Evolutionary conservation across 2,113 vertebrate species (phyloP).

Genomic region (Poecile atricapillus): DNA sequence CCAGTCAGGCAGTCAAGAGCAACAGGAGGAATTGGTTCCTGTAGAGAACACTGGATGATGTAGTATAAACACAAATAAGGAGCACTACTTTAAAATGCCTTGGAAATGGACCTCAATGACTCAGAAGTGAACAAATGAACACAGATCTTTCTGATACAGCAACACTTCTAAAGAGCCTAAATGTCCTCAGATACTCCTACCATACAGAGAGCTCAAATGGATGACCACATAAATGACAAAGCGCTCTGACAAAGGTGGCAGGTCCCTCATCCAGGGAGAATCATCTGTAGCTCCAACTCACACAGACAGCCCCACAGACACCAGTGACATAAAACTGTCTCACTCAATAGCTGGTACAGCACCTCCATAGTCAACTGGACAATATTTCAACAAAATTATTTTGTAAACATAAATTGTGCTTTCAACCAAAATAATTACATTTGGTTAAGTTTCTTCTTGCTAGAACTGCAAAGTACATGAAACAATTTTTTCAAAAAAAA

Average conservation of each 20-base stretch:
- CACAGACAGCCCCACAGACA: neutral
- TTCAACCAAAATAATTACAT: neutral
- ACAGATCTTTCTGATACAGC: neutral
- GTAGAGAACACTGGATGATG: neutral
- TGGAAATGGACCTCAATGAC: neutral
- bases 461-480: neutral
- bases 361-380: neutral
- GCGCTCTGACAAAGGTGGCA: neutral
- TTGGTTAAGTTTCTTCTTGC: neutral
- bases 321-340: neutral
- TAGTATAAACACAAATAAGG: neutral
- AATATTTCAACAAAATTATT: neutral
- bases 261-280: neutral
- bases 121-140: neutral
- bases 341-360: neutral
- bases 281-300: neutral
- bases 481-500: neutral
- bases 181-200: neutral
- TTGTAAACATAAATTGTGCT: neutral
- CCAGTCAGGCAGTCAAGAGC: neutral
- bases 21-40: neutral
- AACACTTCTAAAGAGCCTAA: neutral
- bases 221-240: neutral
- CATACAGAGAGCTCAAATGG: fast-evolving
- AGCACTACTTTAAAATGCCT: neutral